Evolutionary conservation across 2,113 vertebrate genomes (phyloP).

Genomic region (Toxotes jaculatrix): DNA sequence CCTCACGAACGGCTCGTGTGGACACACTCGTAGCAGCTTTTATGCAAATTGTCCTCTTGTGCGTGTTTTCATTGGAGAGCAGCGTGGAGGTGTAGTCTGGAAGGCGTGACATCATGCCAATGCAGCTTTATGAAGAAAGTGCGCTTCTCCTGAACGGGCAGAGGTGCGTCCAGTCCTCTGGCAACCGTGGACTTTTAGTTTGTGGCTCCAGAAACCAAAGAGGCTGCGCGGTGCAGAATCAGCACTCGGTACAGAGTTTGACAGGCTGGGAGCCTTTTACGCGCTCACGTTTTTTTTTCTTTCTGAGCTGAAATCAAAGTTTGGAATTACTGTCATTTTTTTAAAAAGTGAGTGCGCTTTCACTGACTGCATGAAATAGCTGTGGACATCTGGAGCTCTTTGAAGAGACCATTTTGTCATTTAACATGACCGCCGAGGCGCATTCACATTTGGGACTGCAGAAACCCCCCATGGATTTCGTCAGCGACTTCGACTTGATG

Average conservation of each 20-base stretch:
- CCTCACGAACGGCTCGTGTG: conserved; percentile 48
- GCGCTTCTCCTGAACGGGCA: conserved; percentile 69
- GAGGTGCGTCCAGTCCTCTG: conserved; percentile 62
- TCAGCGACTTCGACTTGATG: conserved; percentile 93
- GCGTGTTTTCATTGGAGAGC: conserved; percentile 78
- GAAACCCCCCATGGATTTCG: conserved; percentile 94
- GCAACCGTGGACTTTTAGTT: conserved; percentile 18
- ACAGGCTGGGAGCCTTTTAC: conserved; percentile 21
- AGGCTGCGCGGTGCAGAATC: conserved; percentile 35
- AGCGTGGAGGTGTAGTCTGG: conserved; percentile 69
- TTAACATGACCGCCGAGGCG: conserved; percentile 90
- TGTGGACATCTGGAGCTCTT: conserved; percentile 52
- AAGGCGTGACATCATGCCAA: conserved; percentile 80
- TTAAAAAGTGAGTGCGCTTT: conserved; percentile 16
- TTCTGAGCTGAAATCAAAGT: conserved; percentile 50
- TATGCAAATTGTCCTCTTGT: conserved; percentile 74
- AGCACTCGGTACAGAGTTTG: conserved; percentile 9
- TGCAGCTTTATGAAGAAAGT: conserved; percentile 80
- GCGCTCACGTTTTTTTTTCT: conserved; percentile 16
- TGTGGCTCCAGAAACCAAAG: conserved; percentile 24
- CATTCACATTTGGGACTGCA: conserved; percentile 89
- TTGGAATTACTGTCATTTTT: conserved; percentile 49
- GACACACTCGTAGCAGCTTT: conserved; percentile 53
- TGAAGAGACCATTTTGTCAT: conserved; percentile 44
- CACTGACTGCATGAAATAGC: conserved; percentile 68